These are phyloP conservation scores for Carettochelys insculpta DNA, from an alignment of 2,113 vertebrate species.

Conservation along the genomic window DNA sequence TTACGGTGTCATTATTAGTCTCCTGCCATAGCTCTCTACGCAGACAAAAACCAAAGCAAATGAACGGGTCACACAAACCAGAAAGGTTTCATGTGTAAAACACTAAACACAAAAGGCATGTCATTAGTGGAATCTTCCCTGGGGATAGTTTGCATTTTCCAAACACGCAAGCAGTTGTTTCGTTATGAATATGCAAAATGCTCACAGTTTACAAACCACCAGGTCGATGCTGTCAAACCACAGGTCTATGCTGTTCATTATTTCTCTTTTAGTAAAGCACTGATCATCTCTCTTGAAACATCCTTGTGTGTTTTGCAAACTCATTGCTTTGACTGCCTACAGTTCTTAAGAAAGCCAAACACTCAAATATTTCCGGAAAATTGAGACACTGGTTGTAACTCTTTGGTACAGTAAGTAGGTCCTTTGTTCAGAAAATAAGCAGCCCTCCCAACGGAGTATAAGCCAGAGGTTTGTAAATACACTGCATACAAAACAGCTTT, in stretches of 20 bases:
- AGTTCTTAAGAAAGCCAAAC: neutral
- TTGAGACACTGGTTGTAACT: neutral
- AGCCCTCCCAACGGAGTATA: too few species aligned
- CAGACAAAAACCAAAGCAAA: neutral
- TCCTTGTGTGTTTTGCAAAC: neutral
- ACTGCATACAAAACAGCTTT: neutral
- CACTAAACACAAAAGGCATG: constrained; percentile 1
- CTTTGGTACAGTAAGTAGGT: neutral
- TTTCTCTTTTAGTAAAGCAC: neutral
- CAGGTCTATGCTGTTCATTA: neutral
- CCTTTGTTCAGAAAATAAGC: neutral
- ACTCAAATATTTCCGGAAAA: neutral
- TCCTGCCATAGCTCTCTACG: constrained; percentile 13
- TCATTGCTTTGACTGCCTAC: neutral
- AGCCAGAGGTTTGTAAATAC: too few species aligned
- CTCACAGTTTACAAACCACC: neutral
- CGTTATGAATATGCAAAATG: neutral
- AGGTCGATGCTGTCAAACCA: too few species aligned
- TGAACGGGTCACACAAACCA: constrained; percentile 17
- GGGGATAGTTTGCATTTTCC: neutral
- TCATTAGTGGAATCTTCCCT: constrained; percentile 22
- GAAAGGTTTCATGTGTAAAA: constrained; percentile 19
- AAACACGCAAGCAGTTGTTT: neutral
- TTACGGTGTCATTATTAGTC: constrained; percentile 41
- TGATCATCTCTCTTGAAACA: neutral